Evolutionary conservation across 2,113 vertebrate genomes (phyloP).

Genomic region (Pteruthius melanotis): DNA sequence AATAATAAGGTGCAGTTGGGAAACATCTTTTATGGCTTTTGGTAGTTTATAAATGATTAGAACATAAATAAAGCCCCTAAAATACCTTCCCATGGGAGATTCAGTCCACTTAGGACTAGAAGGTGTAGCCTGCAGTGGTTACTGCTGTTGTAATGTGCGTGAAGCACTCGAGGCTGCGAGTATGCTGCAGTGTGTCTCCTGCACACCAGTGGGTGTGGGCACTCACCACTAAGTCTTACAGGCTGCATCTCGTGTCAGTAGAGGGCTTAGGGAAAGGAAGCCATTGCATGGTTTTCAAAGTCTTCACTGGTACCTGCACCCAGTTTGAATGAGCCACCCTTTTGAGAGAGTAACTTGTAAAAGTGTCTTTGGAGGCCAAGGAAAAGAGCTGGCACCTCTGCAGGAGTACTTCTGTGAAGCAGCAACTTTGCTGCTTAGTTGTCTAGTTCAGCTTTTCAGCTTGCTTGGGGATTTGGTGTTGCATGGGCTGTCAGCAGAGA

Average conservation of each 20-base stretch:
- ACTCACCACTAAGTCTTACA: fast-evolving
- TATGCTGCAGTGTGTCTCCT: fast-evolving
- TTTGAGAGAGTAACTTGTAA: background rate
- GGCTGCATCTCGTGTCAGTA: background rate
- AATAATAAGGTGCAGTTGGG: background rate
- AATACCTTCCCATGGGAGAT: background rate
- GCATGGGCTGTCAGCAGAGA: background rate
- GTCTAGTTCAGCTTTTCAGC: background rate
- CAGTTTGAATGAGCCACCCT: background rate
- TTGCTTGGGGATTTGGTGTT: background rate
- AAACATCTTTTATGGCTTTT: background rate
- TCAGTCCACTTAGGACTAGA: no score
- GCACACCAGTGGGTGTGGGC: background rate
- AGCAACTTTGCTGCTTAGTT: background rate
- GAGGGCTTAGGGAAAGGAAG: background rate
- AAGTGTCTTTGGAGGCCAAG: background rate
- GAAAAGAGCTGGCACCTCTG: background rate
- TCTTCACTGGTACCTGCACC: background rate
- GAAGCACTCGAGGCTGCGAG: background rate
- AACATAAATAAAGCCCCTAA: background rate
- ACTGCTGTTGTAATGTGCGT: background rate
- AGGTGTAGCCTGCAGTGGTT: background rate
- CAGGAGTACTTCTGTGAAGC: background rate
- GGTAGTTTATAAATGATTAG: background rate
- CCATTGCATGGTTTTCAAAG: background rate